Conservation (phyloP, 2,888 invertebrate species). For the Molanna angustata region DNA sequence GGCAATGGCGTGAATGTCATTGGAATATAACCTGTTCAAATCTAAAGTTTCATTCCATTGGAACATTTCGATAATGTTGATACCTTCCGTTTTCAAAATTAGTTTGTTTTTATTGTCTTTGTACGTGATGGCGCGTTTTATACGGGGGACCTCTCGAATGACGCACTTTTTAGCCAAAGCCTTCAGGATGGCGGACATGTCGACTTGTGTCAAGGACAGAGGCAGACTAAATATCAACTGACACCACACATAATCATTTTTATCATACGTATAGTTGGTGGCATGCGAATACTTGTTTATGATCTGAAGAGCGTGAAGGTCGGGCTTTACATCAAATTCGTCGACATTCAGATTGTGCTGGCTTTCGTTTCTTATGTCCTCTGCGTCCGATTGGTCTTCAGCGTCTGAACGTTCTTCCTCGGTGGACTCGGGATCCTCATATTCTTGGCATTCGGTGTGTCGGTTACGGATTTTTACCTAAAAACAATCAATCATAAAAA, state of each 20-base stretch:
- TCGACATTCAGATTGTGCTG: slow-evolving; percentile 40
- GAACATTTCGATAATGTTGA: slow-evolving; percentile 89
- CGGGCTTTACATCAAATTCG: slow-evolving; percentile 30
- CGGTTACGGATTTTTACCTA: slow-evolving; percentile 55
- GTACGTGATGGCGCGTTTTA: slow-evolving; percentile 82
- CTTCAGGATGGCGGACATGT: slow-evolving; percentile 71
- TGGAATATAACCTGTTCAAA: slow-evolving; percentile 81
- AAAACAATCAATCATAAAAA: slow-evolving; percentile 35
- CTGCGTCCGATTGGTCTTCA: slow-evolving; percentile 38
- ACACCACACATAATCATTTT: slow-evolving; percentile 77
- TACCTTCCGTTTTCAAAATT: slow-evolving; percentile 90
- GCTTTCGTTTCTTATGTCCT: slow-evolving; percentile 52
- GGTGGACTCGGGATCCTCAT: slow-evolving; percentile 63
- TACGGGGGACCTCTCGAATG: slow-evolving; percentile 75
- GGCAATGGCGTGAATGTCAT: slow-evolving; percentile 91
- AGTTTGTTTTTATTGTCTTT: slow-evolving; percentile 58
- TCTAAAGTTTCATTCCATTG: slow-evolving; percentile 76
- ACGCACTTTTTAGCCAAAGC: slow-evolving; percentile 69
- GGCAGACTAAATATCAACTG: slow-evolving; percentile 72
- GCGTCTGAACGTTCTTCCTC: slow-evolving; percentile 56
- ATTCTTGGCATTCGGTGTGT: slow-evolving; percentile 61
- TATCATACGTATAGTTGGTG: slow-evolving; percentile 73
- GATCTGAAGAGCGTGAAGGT: slow-evolving; percentile 41
- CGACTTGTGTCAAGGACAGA: slow-evolving; percentile 63
- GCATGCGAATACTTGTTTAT: slow-evolving; percentile 47